These are phyloP conservation scores for Homarus gammarus DNA, from an alignment of 2,888 invertebrate species.

Conservation along the genomic window DNA sequence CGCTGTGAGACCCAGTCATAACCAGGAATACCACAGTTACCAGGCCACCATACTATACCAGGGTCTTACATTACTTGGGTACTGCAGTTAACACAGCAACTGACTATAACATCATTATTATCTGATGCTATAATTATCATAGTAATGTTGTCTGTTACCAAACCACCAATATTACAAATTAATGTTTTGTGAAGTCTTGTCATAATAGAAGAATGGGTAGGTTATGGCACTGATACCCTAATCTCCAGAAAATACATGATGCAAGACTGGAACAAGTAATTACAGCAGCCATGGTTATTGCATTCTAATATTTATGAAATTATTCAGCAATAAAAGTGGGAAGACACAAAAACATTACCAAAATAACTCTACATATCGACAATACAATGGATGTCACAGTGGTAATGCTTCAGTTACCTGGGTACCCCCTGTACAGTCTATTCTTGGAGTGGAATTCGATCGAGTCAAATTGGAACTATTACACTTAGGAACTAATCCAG, in stretches of 20 bases:
- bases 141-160: background rate
- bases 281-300: background rate
- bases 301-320: background rate
- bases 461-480: slow-evolving; percentile 4
- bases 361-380: background rate
- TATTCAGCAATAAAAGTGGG: background rate
- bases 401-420: background rate
- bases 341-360: background rate
- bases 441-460: background rate
- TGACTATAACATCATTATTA: background rate
- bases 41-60: slow-evolving; percentile 52
- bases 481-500: background rate
- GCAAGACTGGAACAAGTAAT: background rate
- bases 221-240: background rate
- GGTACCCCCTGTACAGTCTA: background rate
- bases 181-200: background rate
- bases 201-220: no score
- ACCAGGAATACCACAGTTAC: slow-evolving; percentile 63
- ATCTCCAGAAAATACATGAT: background rate
- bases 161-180: background rate
- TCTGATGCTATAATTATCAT: background rate
- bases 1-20: slow-evolving; percentile 63
- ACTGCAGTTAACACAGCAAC: slow-evolving; percentile 6
- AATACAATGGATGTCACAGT: background rate
- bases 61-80: slow-evolving; percentile 33